phyloP scores from a whole-genome alignment of 2,888 invertebrate species.

The Hylaea fasciaria region DNA sequence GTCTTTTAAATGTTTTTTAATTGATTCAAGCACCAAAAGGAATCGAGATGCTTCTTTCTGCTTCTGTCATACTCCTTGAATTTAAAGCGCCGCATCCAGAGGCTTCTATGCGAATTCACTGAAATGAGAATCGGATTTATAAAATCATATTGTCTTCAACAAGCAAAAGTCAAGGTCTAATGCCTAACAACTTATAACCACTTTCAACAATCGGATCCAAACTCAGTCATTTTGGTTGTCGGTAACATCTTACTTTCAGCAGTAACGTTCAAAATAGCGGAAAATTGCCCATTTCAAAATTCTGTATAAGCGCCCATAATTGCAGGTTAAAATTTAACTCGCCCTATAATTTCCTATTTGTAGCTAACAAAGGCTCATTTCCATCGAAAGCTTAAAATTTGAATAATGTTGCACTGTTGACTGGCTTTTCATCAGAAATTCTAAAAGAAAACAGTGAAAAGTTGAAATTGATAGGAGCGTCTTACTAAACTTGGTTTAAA shows the following conservation, averaged over 20 bases:
- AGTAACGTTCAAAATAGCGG: slow-evolving; percentile 49
- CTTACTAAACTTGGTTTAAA: too few species aligned
- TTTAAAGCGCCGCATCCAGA: too few species aligned
- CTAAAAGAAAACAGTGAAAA: too few species aligned
- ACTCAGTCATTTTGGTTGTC: slow-evolving; percentile 43
- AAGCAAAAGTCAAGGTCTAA: background rate
- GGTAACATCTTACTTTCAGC: slow-evolving; percentile 55
- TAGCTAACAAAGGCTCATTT: slow-evolving; percentile 42
- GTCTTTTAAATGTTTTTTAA: too few species aligned
- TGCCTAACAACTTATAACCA: slow-evolving; percentile 5
- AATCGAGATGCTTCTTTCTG: too few species aligned
- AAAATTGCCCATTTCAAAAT: slow-evolving; percentile 57
- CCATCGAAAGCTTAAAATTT: slow-evolving; percentile 21
- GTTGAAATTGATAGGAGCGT: too few species aligned
- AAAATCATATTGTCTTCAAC: too few species aligned
- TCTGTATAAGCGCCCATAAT: slow-evolving; percentile 55
- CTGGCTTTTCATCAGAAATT: too few species aligned
- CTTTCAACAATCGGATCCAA: slow-evolving; percentile 45
- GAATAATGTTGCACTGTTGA: slow-evolving; percentile 13
- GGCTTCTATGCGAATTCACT: too few species aligned
- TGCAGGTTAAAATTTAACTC: slow-evolving; percentile 53
- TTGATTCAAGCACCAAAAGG: too few species aligned
- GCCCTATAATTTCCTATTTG: slow-evolving; percentile 50
- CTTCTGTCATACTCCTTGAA: too few species aligned
- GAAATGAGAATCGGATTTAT: too few species aligned